A percentile compares a stretch with the other conserved stretches of the same genome.
Evolutionary conservation across 2,113 vertebrate species (phyloP).

Genomic region (Triplophysa dalaica): DNA sequence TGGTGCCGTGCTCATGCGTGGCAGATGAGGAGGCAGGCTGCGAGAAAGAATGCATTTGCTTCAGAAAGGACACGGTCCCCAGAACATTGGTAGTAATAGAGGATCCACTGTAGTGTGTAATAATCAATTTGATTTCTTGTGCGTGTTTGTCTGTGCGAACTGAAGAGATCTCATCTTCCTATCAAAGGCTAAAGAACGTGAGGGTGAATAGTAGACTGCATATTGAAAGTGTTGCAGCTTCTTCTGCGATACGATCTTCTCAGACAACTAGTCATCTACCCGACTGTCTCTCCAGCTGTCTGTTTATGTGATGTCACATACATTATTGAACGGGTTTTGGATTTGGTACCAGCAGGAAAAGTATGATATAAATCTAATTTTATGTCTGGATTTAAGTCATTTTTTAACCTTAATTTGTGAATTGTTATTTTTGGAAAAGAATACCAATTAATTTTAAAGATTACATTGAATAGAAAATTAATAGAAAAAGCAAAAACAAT

Average conservation of each 20-base stretch:
- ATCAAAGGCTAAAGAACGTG: slow-evolving; percentile 34
- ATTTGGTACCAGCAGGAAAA: not conserved
- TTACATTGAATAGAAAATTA: too few species aligned
- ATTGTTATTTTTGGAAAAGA: not conserved
- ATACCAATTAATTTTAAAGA: too few species aligned
- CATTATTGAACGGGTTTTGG: not conserved
- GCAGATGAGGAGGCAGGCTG: slow-evolving; percentile 3
- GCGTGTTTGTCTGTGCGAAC: slow-evolving; percentile 33
- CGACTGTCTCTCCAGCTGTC: too few species aligned
- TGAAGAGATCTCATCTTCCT: slow-evolving; percentile 49
- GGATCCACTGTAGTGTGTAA: slow-evolving; percentile 57
- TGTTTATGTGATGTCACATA: not conserved
- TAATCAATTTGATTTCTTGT: slow-evolving; percentile 57
- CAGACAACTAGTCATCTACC: too few species aligned
- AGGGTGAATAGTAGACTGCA: slow-evolving; percentile 21
- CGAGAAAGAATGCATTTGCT: slow-evolving; percentile 43
- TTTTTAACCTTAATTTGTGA: too few species aligned
- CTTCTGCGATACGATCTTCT: not conserved
- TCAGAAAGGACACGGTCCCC: slow-evolving; percentile 50
- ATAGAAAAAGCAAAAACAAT: too few species aligned
- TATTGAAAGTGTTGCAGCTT: slow-evolving; percentile 31
- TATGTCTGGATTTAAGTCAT: not conserved
- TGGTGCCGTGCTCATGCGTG: slow-evolving; percentile 38
- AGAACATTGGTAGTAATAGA: slow-evolving; percentile 55
- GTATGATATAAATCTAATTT: not conserved